Base-by-base conservation (phyloP, 2,888 invertebrate species). In the Zelleria hepariella region DNA sequence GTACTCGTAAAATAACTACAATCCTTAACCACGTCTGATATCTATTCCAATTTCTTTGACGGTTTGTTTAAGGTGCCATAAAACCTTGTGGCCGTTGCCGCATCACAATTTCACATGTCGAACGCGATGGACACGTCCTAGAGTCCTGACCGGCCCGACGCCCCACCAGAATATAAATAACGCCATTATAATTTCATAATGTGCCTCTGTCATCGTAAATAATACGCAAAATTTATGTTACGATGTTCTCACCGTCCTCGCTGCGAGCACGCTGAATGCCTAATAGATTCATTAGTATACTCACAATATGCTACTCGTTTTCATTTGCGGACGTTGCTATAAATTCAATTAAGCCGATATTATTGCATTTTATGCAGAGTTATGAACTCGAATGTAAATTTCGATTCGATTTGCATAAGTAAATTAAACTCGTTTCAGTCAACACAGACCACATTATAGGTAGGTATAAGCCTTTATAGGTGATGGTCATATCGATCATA, bases 151-250 rank as follows among this genome's bases (percentile, higher is more conserved):
- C 71, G 72, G 73, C 70, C 71, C 64, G 68, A 64, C 68, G 86
- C 82, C 51, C 20, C 27, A 56, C 26, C 18, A 51, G 61, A 61
- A 87, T 88, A 76, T 76, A 82, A 87, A 88, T 77, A 73, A 73
- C 66, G 63, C 63, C 77, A 87, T 88, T 88, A 88, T 86, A 82
- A 86, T 87, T 84, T 88, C 86, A 88, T 88, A 88, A 85, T 75
- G 82, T 85, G 79, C 78, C 78, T 77, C 75, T 82, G 86, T 86
- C 86, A 82, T 78, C 82, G 77, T 86, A 86, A 86, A 86, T 87
- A 87, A 88, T 88, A 86, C 86, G 86, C 86, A 81, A 88, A 88
- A 87, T 88, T 87, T 87, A 88, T 88, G 87, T 86, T 86, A 85
- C 83, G 82, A 83, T 80, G 83, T 86, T 88, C 87, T 86, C 87